These are phyloP conservation scores for Oligia latruncula DNA, from an alignment of 2,888 invertebrate species.

Conservation along the genomic window DNA sequence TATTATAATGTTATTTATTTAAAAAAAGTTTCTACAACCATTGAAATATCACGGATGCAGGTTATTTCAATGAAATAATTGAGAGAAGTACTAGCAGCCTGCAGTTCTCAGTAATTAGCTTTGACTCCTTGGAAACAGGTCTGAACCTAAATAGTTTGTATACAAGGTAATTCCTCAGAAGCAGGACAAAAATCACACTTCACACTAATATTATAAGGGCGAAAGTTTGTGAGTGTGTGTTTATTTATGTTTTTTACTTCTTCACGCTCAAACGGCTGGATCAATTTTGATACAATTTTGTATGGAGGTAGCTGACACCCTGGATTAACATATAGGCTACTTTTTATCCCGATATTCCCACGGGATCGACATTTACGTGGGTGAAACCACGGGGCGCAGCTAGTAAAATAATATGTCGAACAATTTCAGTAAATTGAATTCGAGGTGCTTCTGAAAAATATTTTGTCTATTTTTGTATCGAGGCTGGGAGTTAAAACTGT, in stretches of 20 bases:
- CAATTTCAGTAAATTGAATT: not conserved
- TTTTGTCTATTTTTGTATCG: not conserved
- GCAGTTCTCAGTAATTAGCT: not conserved
- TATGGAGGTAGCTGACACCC: too few species aligned
- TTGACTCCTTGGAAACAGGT: not conserved
- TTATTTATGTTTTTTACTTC: too few species aligned
- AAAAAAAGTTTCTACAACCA: not conserved
- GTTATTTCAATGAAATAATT: not conserved
- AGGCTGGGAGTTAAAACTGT: not conserved
- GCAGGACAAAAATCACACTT: not conserved
- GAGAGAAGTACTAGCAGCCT: not conserved
- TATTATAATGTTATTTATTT: not conserved
- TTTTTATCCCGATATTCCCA: too few species aligned
- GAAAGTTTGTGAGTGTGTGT: too few species aligned
- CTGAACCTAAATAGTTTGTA: slow-evolving; percentile 8
- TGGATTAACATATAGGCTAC: too few species aligned
- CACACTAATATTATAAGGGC: too few species aligned
- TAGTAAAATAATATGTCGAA: not conserved
- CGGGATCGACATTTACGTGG: too few species aligned
- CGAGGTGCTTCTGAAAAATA: slow-evolving; percentile 1
- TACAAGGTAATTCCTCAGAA: slow-evolving; percentile 12
- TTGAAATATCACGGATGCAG: not conserved
- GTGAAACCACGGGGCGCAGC: too few species aligned
- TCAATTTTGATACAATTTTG: too few species aligned
- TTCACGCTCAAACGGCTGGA: too few species aligned